Evolutionary conservation across 2,113 vertebrate genomes (phyloP).

Genomic region (Falco punctatus): DNA sequence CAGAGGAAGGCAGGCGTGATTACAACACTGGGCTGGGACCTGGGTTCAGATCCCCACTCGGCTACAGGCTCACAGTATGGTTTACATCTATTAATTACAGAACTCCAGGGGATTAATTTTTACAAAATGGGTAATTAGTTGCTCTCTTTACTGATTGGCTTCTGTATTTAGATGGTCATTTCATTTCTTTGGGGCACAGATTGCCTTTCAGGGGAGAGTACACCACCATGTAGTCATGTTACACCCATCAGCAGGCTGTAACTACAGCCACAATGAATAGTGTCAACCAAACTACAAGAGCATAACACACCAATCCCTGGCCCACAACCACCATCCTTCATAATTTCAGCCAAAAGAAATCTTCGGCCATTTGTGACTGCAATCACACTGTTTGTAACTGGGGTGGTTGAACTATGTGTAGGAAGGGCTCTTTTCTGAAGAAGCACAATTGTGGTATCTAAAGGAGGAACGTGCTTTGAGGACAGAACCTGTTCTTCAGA

Average conservation of each 20-base stretch:
- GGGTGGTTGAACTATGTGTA: neutral
- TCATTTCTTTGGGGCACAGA: neutral
- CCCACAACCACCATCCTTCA: neutral
- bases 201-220: neutral
- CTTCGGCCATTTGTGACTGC: neutral
- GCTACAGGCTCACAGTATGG: neutral
- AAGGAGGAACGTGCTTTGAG: neutral
- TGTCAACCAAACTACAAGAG: neutral
- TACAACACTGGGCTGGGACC: neutral
- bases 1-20: neutral
- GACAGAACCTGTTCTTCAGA: neutral
- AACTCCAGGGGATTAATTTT: neutral
- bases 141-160: neutral
- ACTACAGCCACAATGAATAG: neutral
- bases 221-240: neutral
- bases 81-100: neutral
- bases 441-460: neutral
- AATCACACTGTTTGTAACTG: neutral
- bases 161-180: neutral
- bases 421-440: neutral
- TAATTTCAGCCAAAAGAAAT: neutral
- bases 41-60: neutral
- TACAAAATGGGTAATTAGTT: neutral
- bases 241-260: neutral
- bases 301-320: neutral